Evolutionary conservation across 2,888 invertebrate species (phyloP), one percentile per base, ranked within the genome.

Genomic region (Cheilosia variabilis): DNA sequence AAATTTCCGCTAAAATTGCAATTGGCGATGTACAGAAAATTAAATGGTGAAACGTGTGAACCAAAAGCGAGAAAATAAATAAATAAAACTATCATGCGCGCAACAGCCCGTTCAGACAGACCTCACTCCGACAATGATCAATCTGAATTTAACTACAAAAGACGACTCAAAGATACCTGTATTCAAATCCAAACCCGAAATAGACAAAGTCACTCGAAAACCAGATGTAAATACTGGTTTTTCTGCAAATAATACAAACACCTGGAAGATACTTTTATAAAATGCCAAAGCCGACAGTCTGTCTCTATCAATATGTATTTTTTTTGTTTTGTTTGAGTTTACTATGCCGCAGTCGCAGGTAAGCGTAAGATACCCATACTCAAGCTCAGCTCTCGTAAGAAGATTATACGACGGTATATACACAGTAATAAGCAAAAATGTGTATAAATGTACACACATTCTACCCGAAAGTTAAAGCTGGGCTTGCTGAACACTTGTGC

Each of bases 191-290:
- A 47, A 41, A 5, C 15, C 17, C 19, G 13, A 37, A 37, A 13
- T 13, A 37, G 37, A 37, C 37, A 19, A 9, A 55, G 55, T 43
- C 50, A 68, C 62, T 50, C 17, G 60, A 77, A 50, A 66, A 55
- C 65, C 15, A 68, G 53, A 57, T 53, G 34, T 50, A 22, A 60
- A 80, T 83, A 83, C 83, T 68, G 83, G 83, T 83, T 83, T 82
- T 68, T 83, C 83, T 50, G 72, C 82, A 63, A 72, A 72, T 60
- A 78, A 55, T 27, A 78, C 15, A 24, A 24, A 57, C 57, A 37
- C 57, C 52, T 71, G 55, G 31, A 71, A 63, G 58, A 76, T 60
- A 10, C 37, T 13, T 37, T 37, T 37, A 37, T 4, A 13, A 41
- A 0, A 9, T 13, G 45, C 37, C 41, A 24, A 60, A 63, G 13